Evolutionary conservation across 2,113 vertebrate genomes (phyloP), one percentile per base, ranked within the genome.

Genomic region (Pangasianodon hypophthalmus): DNA sequence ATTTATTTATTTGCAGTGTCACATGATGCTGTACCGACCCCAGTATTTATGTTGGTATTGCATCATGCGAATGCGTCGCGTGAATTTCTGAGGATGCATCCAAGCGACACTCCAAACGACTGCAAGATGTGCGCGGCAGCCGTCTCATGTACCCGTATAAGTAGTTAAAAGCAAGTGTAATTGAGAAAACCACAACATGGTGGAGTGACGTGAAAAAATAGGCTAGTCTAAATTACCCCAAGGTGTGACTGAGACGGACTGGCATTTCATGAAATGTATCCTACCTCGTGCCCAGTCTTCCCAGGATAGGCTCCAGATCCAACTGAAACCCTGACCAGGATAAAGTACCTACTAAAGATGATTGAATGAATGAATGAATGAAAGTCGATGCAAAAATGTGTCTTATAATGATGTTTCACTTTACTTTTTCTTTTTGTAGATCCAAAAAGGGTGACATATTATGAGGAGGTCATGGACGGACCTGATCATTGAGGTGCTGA

Each of bases 401-500:
- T 24, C 11, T 29, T 44, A n/a, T 80, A 50, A 14, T 80, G 8
- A 81, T 60, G 14, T 48, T n/a, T 84, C 90, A 75, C 88, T 58
- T 6, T 71, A 94, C 80, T 85, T 29, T 67, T 37, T 75, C 8
- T 6, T 9, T 11, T 32, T 16, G 6, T 85, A 99, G 98, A 98
- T 97, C 97, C 98, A 96, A 97, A 97, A 97, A 97, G 97, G 96
- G 97, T 99, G 96, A 96, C 97, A 94, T 96, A 96, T 96, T 99
- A 99, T 87, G 95, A 97, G 91, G 97, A 97, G 97, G 96, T 96
- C 96, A 97, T 97, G 97, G 97, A 97, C 92, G 95, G 95, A 95
- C 97, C 96, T 93, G 96, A 97, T 96, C 97, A 98, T 96, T 99
- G 97, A 99, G 95, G 95, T 93, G 95, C 73, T 54, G 96, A 95